Evolutionary conservation across 2,113 vertebrate species (phyloP).

Genomic region (rat (Rattus norvegicus)): DNA sequence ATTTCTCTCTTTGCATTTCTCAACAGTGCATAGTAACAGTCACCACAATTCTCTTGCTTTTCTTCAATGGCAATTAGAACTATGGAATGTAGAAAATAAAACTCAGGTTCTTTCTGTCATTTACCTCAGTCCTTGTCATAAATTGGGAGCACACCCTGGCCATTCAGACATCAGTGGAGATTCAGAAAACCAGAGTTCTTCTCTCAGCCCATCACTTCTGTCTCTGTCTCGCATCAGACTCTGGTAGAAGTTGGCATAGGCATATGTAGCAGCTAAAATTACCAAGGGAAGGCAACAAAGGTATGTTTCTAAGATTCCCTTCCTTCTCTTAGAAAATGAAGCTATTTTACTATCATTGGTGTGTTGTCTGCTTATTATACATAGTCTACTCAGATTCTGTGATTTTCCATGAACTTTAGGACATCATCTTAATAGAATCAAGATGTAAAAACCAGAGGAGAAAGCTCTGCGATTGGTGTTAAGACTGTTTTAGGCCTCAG

Average conservation of each 20-base stretch:
- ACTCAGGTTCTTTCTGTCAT: neutral
- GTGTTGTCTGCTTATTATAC: neutral
- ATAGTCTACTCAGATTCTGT: neutral
- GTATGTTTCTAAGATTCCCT: neutral
- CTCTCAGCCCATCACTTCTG: neutral
- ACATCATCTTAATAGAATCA: neutral
- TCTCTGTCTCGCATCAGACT: neutral
- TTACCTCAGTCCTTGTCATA: neutral
- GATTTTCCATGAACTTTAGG: neutral
- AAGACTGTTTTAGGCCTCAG: neutral
- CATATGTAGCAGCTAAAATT: neutral
- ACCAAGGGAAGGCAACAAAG: neutral
- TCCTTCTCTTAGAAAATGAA: neutral
- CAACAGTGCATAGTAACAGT: neutral
- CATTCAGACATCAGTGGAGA: conserved; percentile 20
- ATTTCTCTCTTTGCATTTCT: neutral
- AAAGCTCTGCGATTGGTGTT: neutral
- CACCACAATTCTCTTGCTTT: neutral
- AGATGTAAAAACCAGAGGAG: neutral
- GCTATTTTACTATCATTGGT: neutral
- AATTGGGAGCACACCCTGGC: neutral
- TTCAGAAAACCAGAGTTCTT: neutral
- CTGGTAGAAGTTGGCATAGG: neutral
- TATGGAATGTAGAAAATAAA: neutral
- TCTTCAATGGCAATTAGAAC: neutral